phyloP scores from a whole-genome alignment of 2,113 vertebrate species.

The Labeo rohita region DNA sequence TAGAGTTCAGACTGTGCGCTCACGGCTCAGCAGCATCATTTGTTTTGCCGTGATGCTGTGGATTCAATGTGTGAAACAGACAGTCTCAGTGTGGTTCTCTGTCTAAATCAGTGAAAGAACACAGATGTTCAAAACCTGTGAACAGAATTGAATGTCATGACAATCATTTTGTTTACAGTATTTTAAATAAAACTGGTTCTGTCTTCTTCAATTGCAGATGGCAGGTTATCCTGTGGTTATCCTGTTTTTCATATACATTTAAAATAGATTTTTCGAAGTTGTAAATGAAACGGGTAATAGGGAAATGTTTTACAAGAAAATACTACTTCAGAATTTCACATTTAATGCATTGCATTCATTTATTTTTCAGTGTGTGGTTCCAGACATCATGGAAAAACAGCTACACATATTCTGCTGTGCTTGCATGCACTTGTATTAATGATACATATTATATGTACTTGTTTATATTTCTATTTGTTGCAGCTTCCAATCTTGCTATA shows the following conservation, averaged over 20 bases:
- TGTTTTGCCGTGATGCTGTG: too few relatives aligned
- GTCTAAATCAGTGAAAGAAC: too few relatives aligned
- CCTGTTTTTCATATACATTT: not conserved
- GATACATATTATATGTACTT: not conserved
- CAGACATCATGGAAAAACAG: not conserved
- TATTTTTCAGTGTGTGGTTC: not conserved
- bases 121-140: not conserved
- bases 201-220: too few relatives aligned
- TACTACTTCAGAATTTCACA: not conserved
- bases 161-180: not conserved
- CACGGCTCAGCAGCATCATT: too few relatives aligned
- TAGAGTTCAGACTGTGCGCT: too few relatives aligned
- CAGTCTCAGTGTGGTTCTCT: too few relatives aligned
- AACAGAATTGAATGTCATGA: not conserved
- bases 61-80: too few relatives aligned
- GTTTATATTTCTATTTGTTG: not conserved
- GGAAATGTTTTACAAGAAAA: not conserved
- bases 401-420: not conserved
- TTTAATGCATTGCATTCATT: too few relatives aligned
- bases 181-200: not conserved
- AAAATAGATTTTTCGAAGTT: not conserved
- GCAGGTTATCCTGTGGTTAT: too few relatives aligned
- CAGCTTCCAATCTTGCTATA: not conserved
- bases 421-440: not conserved
- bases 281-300: too few relatives aligned